Percentiles rank a stretch among this genome's conserved stretches.
These are phyloP conservation scores for Pyrocoelia pectoralis DNA, from an alignment of 2,888 invertebrate genomes.

Conservation along the genomic window DNA sequence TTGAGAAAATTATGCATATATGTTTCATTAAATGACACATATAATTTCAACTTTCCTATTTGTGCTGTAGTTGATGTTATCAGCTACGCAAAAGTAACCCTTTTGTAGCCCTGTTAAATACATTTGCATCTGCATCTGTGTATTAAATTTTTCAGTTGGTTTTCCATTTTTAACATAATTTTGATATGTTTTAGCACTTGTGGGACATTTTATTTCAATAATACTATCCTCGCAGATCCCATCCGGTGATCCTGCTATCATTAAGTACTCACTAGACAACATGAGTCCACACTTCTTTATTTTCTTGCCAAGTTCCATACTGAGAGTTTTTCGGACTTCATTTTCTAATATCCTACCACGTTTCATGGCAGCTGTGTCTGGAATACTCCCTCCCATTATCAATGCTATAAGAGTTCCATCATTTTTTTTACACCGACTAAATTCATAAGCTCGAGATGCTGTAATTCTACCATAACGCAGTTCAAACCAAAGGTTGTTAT, in stretches of 20 bases:
- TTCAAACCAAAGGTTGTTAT: slow-evolving; percentile 24
- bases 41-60: slow-evolving; percentile 17
- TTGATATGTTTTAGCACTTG: slow-evolving; percentile 20
- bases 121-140: slow-evolving; percentile 38
- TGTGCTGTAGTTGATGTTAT: background rate
- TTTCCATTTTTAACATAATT: slow-evolving; percentile 17
- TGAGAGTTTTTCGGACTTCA: slow-evolving; percentile 13
- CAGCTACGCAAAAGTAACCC: slow-evolving; percentile 22
- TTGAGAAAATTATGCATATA: background rate
- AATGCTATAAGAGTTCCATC: slow-evolving; percentile 15
- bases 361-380: slow-evolving; percentile 29
- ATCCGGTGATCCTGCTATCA: slow-evolving; percentile 32
- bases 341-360: slow-evolving; percentile 25
- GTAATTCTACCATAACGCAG: slow-evolving; percentile 22
- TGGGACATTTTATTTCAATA: slow-evolving; percentile 38
- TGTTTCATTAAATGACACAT: background rate
- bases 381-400: slow-evolving; percentile 21
- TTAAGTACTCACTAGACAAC: background rate
- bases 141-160: slow-evolving; percentile 19
- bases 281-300: slow-evolving; percentile 28
- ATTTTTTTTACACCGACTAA: slow-evolving; percentile 9
- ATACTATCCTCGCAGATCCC: slow-evolving; percentile 31
- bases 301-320: slow-evolving; percentile 17
- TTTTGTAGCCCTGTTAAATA: slow-evolving; percentile 16
- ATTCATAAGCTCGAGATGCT: slow-evolving; percentile 12